Percentiles rank a stretch among this genome's conserved stretches.
These are phyloP conservation scores for Phoenoteleia sp. DNA, from an alignment of 2,888 invertebrate genomes.

Conservation along the genomic window DNA sequence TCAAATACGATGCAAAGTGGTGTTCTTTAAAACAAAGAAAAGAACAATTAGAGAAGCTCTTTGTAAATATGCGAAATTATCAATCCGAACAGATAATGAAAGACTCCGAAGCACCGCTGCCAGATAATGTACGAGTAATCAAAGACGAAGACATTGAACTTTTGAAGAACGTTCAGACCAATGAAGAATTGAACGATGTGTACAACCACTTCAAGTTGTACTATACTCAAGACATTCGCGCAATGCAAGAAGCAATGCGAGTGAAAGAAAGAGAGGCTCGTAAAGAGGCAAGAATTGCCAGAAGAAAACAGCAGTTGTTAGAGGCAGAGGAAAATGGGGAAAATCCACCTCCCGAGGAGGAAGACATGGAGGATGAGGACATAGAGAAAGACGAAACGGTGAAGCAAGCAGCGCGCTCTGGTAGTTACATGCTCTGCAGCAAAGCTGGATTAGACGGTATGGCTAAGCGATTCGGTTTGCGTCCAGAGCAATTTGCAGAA, in stretches of 20 bases:
- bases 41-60: conserved; percentile 92
- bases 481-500: conserved; percentile 98
- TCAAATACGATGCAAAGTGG: conserved; percentile 98
- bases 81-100: conserved; percentile 93
- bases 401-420: conserved; percentile 95
- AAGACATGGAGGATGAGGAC: conserved; percentile 84
- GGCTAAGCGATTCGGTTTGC: conserved; percentile 96
- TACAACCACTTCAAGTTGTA: conserved; percentile 97
- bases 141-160: conserved; percentile 95
- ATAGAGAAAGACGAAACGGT: conserved; percentile 89
- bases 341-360: conserved; percentile 88
- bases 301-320: conserved; percentile 87
- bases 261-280: conserved; percentile 90
- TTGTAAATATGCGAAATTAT: conserved; percentile 97
- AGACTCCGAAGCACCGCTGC: conserved; percentile 94
- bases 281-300: conserved; percentile 87
- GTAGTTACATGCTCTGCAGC: conserved; percentile 95
- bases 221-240: conserved; percentile 94
- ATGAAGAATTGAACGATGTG: conserved; percentile 97
- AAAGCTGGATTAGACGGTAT: conserved; percentile 95
- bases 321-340: conserved; percentile 90
- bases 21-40: conserved; percentile 96
- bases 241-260: conserved; percentile 93
- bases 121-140: conserved; percentile 94
- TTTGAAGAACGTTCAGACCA: conserved; percentile 92